Evolutionary conservation across 2,888 invertebrate genomes (phyloP).

Genomic region (Boloria euphrosyne): DNA sequence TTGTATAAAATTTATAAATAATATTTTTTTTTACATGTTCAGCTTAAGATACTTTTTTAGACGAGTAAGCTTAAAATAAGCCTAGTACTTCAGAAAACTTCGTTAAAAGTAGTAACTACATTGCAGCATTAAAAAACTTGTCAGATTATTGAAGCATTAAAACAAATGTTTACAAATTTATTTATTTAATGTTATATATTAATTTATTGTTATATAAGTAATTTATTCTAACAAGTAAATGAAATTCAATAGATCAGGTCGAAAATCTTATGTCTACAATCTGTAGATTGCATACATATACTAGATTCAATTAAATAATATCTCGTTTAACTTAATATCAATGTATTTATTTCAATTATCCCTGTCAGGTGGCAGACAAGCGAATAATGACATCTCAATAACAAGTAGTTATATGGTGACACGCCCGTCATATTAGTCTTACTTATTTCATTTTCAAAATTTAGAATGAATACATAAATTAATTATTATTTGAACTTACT

Average conservation of each 20-base stretch:
- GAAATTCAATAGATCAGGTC: not conserved
- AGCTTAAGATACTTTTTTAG: too few relatives aligned
- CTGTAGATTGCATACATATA: too few relatives aligned
- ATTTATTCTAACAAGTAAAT: constrained; percentile 3
- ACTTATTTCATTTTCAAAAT: not conserved
- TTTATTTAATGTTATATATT: too few relatives aligned
- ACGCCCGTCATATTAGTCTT: constrained; percentile 4
- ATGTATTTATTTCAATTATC: constrained; percentile 16
- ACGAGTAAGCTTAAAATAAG: too few relatives aligned
- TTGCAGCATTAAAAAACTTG: not conserved
- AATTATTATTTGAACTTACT: too few relatives aligned
- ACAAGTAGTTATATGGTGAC: constrained; percentile 18
- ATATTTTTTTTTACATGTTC: too few relatives aligned
- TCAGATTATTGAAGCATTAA: too few relatives aligned
- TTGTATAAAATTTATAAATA: too few relatives aligned
- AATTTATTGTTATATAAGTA: not conserved
- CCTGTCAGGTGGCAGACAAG: constrained; percentile 16
- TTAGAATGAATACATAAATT: not conserved
- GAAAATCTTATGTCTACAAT: constrained; percentile 10
- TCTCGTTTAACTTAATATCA: constrained; percentile 16
- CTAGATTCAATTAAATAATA: constrained; percentile 21
- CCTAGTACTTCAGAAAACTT: too few relatives aligned
- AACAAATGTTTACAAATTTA: too few relatives aligned
- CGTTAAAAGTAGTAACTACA: not conserved
- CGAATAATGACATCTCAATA: constrained; percentile 9